These are phyloP conservation scores for Ciconia stormi DNA, from an alignment of 2,113 vertebrate species.

Conservation along the genomic window DNA sequence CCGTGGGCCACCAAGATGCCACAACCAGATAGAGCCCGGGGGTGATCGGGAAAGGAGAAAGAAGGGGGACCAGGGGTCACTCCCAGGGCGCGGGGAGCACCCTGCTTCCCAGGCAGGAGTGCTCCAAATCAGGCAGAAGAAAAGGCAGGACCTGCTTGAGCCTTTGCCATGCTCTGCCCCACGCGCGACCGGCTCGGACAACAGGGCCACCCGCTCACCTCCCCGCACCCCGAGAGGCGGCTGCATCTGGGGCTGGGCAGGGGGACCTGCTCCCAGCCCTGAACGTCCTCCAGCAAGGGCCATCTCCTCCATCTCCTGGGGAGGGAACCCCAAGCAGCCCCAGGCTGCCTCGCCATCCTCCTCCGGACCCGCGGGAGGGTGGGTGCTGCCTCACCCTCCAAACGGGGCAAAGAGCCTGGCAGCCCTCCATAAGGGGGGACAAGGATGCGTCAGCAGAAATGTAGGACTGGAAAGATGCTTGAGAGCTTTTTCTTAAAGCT, in stretches of 20 bases:
- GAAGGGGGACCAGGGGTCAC: neutral
- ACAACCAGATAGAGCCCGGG: neutral
- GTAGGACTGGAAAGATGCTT: neutral
- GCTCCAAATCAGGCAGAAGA: neutral
- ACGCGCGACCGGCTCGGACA: no score
- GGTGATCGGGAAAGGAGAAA: neutral
- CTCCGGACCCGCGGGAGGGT: neutral
- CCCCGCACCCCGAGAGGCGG: neutral
- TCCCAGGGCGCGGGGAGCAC: fast-evolving
- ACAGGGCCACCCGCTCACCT: neutral
- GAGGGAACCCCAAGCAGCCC: neutral
- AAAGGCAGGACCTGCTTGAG: neutral
- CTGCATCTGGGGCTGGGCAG: neutral
- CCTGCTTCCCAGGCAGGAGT: neutral
- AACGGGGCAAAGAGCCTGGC: neutral
- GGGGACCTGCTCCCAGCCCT: neutral
- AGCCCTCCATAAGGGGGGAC: neutral
- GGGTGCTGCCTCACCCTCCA: no score
- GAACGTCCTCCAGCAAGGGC: fast-evolving
- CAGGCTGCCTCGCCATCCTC: neutral
- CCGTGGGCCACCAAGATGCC: neutral
- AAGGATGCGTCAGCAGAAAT: fast-evolving
- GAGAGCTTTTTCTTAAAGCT: neutral
- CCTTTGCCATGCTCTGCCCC: neutral
- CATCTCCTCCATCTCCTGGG: neutral